Evolutionary conservation across 1,140 invertebrate genomes (phyloP), one percentile per base, ranked within the genome.

Genomic region (Drosophila nebulosa): DNA sequence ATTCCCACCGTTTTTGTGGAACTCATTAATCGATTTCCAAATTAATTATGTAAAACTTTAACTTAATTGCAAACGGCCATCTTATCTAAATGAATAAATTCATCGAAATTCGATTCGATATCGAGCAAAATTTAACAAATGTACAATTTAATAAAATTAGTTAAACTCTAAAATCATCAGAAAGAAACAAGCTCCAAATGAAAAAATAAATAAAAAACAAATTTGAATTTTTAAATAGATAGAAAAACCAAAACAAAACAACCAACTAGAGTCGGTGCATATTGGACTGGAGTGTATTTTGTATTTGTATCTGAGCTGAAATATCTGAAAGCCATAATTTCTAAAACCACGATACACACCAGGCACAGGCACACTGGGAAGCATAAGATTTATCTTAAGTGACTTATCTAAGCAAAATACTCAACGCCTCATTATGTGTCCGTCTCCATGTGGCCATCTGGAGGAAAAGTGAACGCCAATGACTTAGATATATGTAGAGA

Each of bases 341-440:
- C 71, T 55, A 78, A 76, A 73, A 69, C 56, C 65, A 73, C 73
- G 21, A 60, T 69, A 65, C 63, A 66, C 50, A n/a, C n/a, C n/a
- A 27, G 1, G 9, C 2, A 51, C 59, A 21, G 39, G 35, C 32
- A 55, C 52, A 67, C 64, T 56, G 59, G 32, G 39, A 71, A 65
- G 52, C 12, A 57, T 46, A 55, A 72, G 81, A 85, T 81, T 86
- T 85, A 86, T 85, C 78, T 85, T 21, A 66, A 66, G 69, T 65
- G 81, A 85, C 81, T 85, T 85, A 85, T 74, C 81, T 81, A 78
- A 86, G 73, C 77, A 85, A 85, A 85, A 72, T 74, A 73, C 71
- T 77, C 66, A 56, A 39, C 74, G 63, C 74, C 78, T 78, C 78
- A 85, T 85, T 85, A 79, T 59, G 62, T 14, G 46, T 61, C 70